Base-by-base conservation (phyloP, 2,113 vertebrate species). In the Anguilla japonica region DNA sequence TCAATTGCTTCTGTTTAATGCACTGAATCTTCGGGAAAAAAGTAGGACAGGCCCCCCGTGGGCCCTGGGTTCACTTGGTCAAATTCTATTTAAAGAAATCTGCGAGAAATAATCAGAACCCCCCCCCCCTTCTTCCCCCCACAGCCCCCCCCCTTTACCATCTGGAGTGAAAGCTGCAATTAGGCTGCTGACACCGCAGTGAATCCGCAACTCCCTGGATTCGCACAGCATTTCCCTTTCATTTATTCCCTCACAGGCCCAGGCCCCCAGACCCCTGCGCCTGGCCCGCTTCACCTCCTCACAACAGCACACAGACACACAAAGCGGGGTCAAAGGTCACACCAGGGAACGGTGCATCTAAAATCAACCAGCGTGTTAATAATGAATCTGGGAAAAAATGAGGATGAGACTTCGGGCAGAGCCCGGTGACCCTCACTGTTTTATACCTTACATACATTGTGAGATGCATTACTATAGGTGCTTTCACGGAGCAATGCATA, bases 1-100 rank as follows among this genome's bases (percentile, higher is more conserved):
- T 84, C 41, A 41, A 41, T 75, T 71, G 20, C 41, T 71, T 29
- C 41, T 46, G 15, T 79, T 79, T 50, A 79, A 79, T 34, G 34
- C 67, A 46, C 8, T 34, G 41, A 53, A 53, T 53, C 22, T 56
- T 53, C 87, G 53, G 84, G 83, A 3, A 22, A 71, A 81, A 87
- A 85, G 75, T 57, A 57, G 57, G 81, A 90, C 75, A 89, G 20
- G n/a, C 88, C 0, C 39, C 79, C 88, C 88, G 88, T 87, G 75
- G 90, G 85, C 86, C 0, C 0, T 41, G 26, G 80, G 87, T 78
- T 89, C 75, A 39, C 89, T 87, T 84, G 81, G 87, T 89, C 41
- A 89, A 87, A 85, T 89, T 29, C 56, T 93, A 92, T 92, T 94
- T 89, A 83, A 89, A 83, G 89, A 89, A 83, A 90, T 87, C 67